Base-by-base conservation (phyloP, 2,888 invertebrate species). In the Drosophila antonietae region DNA sequence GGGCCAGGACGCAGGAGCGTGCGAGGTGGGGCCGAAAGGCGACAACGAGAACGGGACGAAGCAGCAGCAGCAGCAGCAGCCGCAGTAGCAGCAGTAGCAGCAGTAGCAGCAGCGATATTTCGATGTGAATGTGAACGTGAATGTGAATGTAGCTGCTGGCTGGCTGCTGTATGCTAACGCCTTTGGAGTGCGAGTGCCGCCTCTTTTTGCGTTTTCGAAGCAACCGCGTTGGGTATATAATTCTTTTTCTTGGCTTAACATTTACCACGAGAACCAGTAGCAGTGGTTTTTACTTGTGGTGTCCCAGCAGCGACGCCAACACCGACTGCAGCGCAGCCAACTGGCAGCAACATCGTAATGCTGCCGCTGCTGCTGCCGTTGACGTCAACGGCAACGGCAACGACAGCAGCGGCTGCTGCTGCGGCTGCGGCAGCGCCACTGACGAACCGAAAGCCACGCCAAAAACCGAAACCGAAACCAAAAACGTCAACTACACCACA, bases 221-320 rank as follows among this genome's bases (percentile, higher is more conserved):
- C 76, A 65, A 77, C 73, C 76, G 73, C 76, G 66, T 78, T 75
- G 73, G 74, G 73, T 83, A 80, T 83, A 80, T 86, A 83, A 88
- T 88, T 85, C 81, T 88, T 83, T 87, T 85, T 88, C 84, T 90
- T 91, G 89, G 90, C 91, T 91, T 91, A 83, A 84, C 90, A 88
- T 86, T 90, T 90, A 92, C 92, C 92, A 90, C 92, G 92, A 91
- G 91, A 92, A 93, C 93, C 92, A 93, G 93, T 91, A 92, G 92
- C 93, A 92, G 92, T 91, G 93, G 92, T 93, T 93, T 88, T 91
- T 90, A 86, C 90, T 91, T 90, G 90, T 90, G 90, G 90, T 88
- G 88, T 89, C 73, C 81, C 83, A 74, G 76, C 83, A 73, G 81
- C 73, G 61, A 53, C 66, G 69, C 43, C 44, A 60, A 37, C 73